These are phyloP conservation scores for Callinectes sapidus DNA, from an alignment of 2,888 invertebrate genomes.

Conservation along the genomic window DNA sequence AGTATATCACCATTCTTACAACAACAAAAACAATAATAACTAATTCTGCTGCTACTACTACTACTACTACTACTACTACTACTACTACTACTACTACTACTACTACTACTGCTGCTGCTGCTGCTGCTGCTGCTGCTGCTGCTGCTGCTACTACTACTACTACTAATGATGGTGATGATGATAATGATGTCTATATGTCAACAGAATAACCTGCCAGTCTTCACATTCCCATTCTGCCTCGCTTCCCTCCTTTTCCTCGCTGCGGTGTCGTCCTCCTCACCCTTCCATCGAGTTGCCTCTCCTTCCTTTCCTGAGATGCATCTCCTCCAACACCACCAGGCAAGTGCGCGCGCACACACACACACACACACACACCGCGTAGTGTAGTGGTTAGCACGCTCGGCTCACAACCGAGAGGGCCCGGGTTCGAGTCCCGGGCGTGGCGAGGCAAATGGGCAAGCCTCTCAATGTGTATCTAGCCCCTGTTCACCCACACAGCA, in stretches of 20 bases:
- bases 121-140: background rate
- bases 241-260: slow-evolving; percentile 63
- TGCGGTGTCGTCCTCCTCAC: slow-evolving; percentile 10
- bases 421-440: too few relatives aligned
- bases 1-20: too few relatives aligned
- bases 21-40: background rate
- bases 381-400: too few relatives aligned
- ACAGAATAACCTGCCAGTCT: slow-evolving; percentile 67
- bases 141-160: background rate
- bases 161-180: too few relatives aligned
- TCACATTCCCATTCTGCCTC: slow-evolving; percentile 71
- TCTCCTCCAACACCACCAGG: slow-evolving; percentile 8
- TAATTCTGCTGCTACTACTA: slow-evolving; percentile 23
- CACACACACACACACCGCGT: too few relatives aligned
- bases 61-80: slow-evolving; percentile 16
- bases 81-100: background rate
- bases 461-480: too few relatives aligned
- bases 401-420: too few relatives aligned
- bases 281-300: slow-evolving; percentile 13
- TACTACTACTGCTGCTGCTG: background rate
- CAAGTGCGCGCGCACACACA: background rate
- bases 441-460: too few relatives aligned
- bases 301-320: slow-evolving; percentile 63
- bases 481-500: too few relatives aligned
- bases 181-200: background rate